Conservation (phyloP, 2,113 vertebrate species). For the Geococcyx californianus region DNA sequence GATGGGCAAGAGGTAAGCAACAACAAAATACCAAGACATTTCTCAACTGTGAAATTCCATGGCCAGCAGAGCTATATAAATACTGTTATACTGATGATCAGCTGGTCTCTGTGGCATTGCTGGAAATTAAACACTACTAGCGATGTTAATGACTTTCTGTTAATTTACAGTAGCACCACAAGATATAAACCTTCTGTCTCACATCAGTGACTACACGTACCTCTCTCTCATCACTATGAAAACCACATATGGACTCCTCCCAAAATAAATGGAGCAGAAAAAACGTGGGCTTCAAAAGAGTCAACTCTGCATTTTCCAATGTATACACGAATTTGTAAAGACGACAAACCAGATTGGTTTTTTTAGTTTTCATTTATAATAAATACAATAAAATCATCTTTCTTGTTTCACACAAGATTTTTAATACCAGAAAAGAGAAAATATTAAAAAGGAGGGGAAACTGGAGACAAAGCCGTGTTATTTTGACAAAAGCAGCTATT, state of each 20-base stretch:
- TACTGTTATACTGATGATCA: neutral
- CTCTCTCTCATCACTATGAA: neutral
- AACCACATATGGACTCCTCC: neutral
- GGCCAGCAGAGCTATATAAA: neutral
- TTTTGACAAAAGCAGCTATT: constrained; percentile 4
- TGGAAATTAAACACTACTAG: neutral
- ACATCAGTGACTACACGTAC: neutral
- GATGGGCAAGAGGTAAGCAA: neutral
- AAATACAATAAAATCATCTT: neutral
- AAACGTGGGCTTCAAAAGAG: neutral
- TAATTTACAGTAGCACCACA: neutral
- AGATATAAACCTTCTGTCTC: neutral
- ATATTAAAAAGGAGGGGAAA: neutral
- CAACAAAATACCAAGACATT: neutral
- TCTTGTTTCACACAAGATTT: neutral
- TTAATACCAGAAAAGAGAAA: neutral
- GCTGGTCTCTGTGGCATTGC: neutral
- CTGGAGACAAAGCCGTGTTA: neutral
- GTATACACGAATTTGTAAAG: neutral
- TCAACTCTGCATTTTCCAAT: neutral
- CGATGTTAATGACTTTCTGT: neutral
- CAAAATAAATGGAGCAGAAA: constrained; percentile 15
- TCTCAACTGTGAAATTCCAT: neutral
- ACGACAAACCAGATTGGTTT: neutral
- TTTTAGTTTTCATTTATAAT: neutral